Evolutionary conservation across 2,113 vertebrate genomes (phyloP).

Genomic region (human (Homo sapiens)): GRCh38 chr22:38254501-38255000

Average conservation of each 20-base stretch:
- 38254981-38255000: too few species aligned
- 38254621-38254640: too few species aligned
- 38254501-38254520: background rate
- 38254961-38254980: too few species aligned
- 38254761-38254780: background rate
- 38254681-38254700: too few species aligned
- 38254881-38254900: too few species aligned
- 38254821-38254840: background rate
- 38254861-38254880: too few species aligned
- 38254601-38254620: background rate
- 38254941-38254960: too few species aligned
- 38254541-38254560: background rate
- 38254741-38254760: background rate
- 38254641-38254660: too few species aligned
- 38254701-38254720: background rate
- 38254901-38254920: too few species aligned
- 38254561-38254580: background rate
- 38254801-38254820: background rate
- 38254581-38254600: background rate
- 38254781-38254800: background rate
- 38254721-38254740: background rate
- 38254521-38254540: background rate
- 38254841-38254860: background rate
- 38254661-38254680: too few species aligned
- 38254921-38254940: too few species aligned